Base-by-base conservation (phyloP, 2,113 vertebrate genomes). In the Corvus moneduloides region DNA sequence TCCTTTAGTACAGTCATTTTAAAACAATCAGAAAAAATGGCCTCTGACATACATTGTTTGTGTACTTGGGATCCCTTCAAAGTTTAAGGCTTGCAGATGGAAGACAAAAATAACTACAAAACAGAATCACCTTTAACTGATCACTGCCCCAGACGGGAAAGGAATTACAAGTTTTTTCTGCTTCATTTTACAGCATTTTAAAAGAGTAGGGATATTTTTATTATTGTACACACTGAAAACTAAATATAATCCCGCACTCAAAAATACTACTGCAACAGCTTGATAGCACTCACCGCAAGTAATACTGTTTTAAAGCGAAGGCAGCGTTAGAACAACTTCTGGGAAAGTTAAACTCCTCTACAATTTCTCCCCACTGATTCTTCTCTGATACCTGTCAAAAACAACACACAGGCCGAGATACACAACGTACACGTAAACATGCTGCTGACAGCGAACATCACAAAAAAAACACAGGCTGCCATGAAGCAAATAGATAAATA, bases 271-370 rank as follows among this genome's bases (percentile, higher is more conserved):
- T 93, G 88, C 74, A 97, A 97, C 93, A 98, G 95, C 87, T 94
- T 94, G 96, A 92, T 89, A 91, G 89, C 95, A 99, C 99, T 99
- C 98, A 99, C 99, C 99, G 98, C 98, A 99, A 99, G 98, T 99
- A 99, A 99, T 99, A 99, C 99, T 99, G 99, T 98, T 99, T 99
- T 98, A 99, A 98, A 99, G 99, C 99, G 98, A 99, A 99, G 98
- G 99, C 99, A 98, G 99, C 99, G 91, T 99, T 99, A 95, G 99
- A 99, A 97, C 99, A 99, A 98, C 99, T 99, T 98, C 98, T 98
- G 87, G 99, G 99, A 97, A 99, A 99, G 98, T 99, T 98, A 98
- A 99, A 99, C 96, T 99, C 99, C 96, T 99, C 99, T 93, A 98
- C 98, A 93, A 99, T 99, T 97, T 99, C 99, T 96, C 98, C 98